Evolutionary conservation across 2,888 invertebrate species (phyloP), one percentile per base, ranked within the genome.

Genomic region (Scaptomyza tumidula): DNA sequence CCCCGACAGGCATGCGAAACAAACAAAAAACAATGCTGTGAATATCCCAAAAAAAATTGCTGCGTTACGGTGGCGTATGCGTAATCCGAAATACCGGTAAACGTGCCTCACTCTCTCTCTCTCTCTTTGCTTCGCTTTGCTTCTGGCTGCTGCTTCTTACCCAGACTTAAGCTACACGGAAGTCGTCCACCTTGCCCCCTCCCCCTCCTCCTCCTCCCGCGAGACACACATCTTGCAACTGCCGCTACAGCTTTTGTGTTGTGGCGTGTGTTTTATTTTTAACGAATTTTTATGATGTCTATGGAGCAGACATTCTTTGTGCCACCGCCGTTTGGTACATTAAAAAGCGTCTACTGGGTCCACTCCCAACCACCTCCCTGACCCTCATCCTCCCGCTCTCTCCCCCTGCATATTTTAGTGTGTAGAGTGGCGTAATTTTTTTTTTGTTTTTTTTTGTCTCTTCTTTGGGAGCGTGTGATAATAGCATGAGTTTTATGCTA

Each of bases 251-350:
- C 74, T 82, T 76, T 76, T 76, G 73, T 86, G 82, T 87, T 78
- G 75, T 64, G 78, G 75, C 61, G 78, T 78, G 69, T 69, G 75
- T 75, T 75, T 69, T 75, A 74, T 75, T 78, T 71, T 88, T 86
- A 86, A 89, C 86, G 86, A 88, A 88, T 89, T 86, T 86, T 89
- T 89, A 86, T 89, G 88, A 89, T 86, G 86, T 89, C 86, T 86
- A 74, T 65, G 75, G 83, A 73, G 88, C 88, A 89, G 89, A 89
- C 88, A 85, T 87, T 79, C 78, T 78, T 86, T 76, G 79, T 67
- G 74, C 83, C 66, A 59, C 68, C 81, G 81, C 63, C 60, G 72
- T 45, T 63, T 67, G 89, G 83, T 89, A 85, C 88, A 87, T 89
- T 85, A 88, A 86, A 86, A 86, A 87, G 45, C 83, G 85, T 87